Evolutionary conservation across 2,888 invertebrate genomes (phyloP).

Genomic region (Bombylius discolor): DNA sequence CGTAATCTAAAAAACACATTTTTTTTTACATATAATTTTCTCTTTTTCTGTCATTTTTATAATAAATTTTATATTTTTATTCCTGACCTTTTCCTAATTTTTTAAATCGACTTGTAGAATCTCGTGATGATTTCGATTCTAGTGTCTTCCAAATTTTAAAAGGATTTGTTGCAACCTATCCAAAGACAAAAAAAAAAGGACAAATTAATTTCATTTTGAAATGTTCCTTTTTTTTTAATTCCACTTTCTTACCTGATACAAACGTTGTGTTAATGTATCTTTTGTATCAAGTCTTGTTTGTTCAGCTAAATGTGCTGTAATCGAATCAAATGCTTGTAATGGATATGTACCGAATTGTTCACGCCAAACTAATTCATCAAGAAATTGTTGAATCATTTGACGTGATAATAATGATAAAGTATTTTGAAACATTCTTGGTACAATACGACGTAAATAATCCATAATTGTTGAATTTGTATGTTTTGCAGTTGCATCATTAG

Average conservation of each 20-base stretch:
- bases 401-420: conserved; percentile 68
- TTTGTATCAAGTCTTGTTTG: conserved; percentile 58
- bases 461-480: conserved; percentile 64
- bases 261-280: conserved; percentile 47
- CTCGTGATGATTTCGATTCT: background rate
- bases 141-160: conserved; percentile 48
- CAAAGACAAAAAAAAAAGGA: conserved; percentile 19
- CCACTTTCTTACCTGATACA: conserved; percentile 44
- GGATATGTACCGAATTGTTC: conserved; percentile 72
- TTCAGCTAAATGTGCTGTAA: conserved; percentile 63
- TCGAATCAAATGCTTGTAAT: conserved; percentile 65
- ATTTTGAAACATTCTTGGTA: conserved; percentile 84
- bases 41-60: too few species aligned
- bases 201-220: background rate
- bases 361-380: conserved; percentile 82
- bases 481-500: conserved; percentile 35
- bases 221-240: background rate
- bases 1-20: too few species aligned
- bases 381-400: conserved; percentile 79
- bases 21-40: too few species aligned
- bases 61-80: too few species aligned
- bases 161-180: conserved; percentile 46
- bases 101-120: too few species aligned
- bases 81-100: too few species aligned
- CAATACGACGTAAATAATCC: conserved; percentile 74